Conservation (phyloP, 1,140 invertebrate species). For the Caenorhabditis latens region DNA sequence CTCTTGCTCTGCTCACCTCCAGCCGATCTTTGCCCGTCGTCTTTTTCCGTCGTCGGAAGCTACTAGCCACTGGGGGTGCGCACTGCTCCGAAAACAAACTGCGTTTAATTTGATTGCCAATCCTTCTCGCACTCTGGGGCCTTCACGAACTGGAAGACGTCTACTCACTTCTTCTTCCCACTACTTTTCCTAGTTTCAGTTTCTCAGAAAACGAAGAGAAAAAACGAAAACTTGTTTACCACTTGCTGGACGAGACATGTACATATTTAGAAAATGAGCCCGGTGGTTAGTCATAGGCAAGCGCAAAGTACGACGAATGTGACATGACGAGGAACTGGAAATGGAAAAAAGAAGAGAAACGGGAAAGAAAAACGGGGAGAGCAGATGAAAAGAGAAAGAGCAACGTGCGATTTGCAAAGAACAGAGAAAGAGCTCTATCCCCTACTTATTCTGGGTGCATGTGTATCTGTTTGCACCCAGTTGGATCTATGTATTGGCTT, state of each 20-base stretch:
- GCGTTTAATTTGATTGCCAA: constrained; percentile 48
- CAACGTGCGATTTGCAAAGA: constrained; percentile 55
- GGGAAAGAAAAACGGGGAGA: neutral
- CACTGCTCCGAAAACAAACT: constrained; percentile 39
- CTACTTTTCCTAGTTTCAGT: constrained; percentile 21
- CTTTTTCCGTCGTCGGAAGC: constrained; percentile 41
- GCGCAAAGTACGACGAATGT: constrained; percentile 48
- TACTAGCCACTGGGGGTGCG: constrained; percentile 1
- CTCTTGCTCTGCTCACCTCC: constrained; percentile 27
- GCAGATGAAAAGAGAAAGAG: constrained; percentile 54
- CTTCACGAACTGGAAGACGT: neutral
- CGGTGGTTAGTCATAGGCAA: constrained; percentile 5
- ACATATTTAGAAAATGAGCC: constrained; percentile 52
- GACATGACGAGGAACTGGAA: constrained; percentile 37
- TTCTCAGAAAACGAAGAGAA: constrained; percentile 8
- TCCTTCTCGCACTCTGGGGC: neutral
- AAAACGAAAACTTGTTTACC: constrained; percentile 34
- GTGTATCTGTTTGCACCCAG: constrained; percentile 41
- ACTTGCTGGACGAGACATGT: constrained; percentile 43
- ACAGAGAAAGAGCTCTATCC: neutral
- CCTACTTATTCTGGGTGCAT: constrained; percentile 1
- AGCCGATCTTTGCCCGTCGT: constrained; percentile 28
- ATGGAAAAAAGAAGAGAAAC: neutral
- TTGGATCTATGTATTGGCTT: neutral
- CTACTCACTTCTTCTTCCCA: neutral